A percentile compares a stretch with the other conserved stretches of the same genome.
phyloP scores from a whole-genome alignment of 2,113 vertebrate genomes.

The Eptatretus burgeri region DNA sequence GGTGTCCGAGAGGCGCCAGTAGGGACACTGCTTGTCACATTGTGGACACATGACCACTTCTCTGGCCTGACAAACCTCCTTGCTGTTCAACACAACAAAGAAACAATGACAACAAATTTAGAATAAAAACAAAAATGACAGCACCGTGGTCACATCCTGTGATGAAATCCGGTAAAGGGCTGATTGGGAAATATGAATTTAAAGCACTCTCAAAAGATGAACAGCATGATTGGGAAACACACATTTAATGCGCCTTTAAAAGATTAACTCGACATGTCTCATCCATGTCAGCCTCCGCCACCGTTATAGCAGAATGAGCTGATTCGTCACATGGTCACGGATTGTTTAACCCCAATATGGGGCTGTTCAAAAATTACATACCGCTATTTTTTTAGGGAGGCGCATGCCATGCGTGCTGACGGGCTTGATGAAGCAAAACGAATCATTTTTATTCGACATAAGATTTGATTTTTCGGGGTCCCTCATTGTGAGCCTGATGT shows the following conservation, averaged over 20 bases:
- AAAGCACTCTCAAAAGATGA: no score
- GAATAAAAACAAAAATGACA: not conserved
- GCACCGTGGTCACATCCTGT: no score
- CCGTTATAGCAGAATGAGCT: no score
- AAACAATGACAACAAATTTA: not conserved
- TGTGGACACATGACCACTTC: slow-evolving; percentile 40
- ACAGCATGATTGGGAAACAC: not conserved
- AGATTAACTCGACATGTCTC: not conserved
- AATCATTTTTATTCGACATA: no score
- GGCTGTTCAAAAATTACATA: no score
- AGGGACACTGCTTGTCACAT: slow-evolving; percentile 27
- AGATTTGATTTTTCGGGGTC: no score
- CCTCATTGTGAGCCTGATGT: no score
- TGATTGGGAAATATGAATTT: not conserved
- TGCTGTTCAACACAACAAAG: slow-evolving; percentile 18
- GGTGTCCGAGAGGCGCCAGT: slow-evolving; percentile 40
- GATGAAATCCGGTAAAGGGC: not conserved
- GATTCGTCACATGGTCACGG: no score
- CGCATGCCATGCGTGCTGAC: no score
- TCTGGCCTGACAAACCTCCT: slow-evolving; percentile 42
- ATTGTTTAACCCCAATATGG: no score
- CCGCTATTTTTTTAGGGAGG: no score
- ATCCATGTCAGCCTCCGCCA: no score
- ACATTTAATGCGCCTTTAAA: not conserved
- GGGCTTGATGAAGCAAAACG: not conserved